phyloP scores from a whole-genome alignment of 2,113 vertebrate genomes.

The Symphodus melops region DNA sequence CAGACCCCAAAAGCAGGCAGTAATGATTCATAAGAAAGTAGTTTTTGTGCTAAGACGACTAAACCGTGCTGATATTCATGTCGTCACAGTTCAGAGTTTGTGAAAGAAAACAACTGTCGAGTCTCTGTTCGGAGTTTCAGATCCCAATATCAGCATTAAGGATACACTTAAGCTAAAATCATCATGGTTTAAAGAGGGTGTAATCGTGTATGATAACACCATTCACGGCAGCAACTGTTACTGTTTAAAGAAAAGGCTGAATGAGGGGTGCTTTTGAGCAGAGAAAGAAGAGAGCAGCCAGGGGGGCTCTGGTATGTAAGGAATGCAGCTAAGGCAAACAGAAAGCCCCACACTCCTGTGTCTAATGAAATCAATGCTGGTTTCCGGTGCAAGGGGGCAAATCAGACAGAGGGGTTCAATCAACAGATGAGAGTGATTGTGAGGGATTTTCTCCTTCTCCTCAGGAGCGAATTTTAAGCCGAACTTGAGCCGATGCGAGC shows the following conservation, averaged over 20 bases:
- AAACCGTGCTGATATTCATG: slow-evolving; percentile 41
- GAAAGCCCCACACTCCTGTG: slow-evolving; percentile 76
- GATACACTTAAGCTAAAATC: not conserved
- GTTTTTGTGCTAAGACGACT: not conserved
- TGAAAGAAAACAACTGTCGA: slow-evolving; percentile 8
- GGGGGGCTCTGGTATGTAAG: slow-evolving; percentile 75
- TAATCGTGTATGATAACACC: slow-evolving; percentile 43
- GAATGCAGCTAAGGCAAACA: slow-evolving; percentile 86
- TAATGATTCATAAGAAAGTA: slow-evolving; percentile 31
- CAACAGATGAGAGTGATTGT: slow-evolving; percentile 43
- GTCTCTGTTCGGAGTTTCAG: not conserved
- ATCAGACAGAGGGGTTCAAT: slow-evolving; percentile 55
- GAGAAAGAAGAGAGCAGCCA: slow-evolving; percentile 48
- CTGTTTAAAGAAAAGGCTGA: slow-evolving; percentile 32
- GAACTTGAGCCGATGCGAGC: slow-evolving; percentile 7
- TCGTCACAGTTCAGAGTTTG: slow-evolving; percentile 16
- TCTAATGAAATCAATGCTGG: slow-evolving; percentile 82
- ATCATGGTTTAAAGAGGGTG: not conserved
- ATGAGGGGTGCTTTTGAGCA: slow-evolving; percentile 17
- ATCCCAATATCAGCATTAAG: not conserved
- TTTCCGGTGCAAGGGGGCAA: slow-evolving; percentile 69
- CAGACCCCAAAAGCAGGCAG: slow-evolving; percentile 26
- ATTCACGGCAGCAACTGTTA: slow-evolving; percentile 36
- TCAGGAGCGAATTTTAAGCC: slow-evolving; percentile 3
- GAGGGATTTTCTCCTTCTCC: slow-evolving; percentile 14